Percentiles rank a stretch among this genome's conserved stretches.
phyloP scores from a whole-genome alignment of 2,888 invertebrate species.

The Spilarctia lutea region DNA sequence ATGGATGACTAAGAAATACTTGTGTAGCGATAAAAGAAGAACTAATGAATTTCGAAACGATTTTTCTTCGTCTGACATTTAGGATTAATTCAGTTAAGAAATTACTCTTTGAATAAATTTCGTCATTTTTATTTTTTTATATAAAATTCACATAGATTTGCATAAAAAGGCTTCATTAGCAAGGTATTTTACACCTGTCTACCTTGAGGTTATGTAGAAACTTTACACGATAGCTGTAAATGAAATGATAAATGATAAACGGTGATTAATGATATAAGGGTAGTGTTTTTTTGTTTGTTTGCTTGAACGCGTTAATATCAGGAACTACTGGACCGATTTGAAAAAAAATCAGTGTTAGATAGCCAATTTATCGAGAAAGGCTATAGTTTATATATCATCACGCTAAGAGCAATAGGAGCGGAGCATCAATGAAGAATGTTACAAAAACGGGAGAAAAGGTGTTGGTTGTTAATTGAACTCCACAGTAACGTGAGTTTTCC shows the following conservation, averaged over 20 bases:
- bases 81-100: neutral
- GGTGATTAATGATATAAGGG: too few species aligned
- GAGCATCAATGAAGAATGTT: too few species aligned
- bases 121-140: neutral
- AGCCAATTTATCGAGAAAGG: too few species aligned
- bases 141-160: neutral
- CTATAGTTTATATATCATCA: too few species aligned
- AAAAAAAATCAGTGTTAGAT: too few species aligned
- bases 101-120: neutral
- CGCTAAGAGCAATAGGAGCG: too few species aligned
- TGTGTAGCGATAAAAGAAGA: neutral
- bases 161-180: neutral
- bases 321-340: too few species aligned
- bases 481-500: neutral
- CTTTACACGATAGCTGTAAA: neutral
- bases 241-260: too few species aligned
- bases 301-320: too few species aligned
- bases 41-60: neutral
- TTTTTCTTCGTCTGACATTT: neutral
- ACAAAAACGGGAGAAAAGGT: too few species aligned
- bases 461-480: slow-evolving; percentile 5
- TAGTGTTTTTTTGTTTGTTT: too few species aligned
- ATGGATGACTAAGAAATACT: neutral
- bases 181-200: neutral
- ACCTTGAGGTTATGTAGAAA: neutral